These are phyloP conservation scores for Seira musarum DNA, from an alignment of 2,888 invertebrate species.

Conservation along the genomic window DNA sequence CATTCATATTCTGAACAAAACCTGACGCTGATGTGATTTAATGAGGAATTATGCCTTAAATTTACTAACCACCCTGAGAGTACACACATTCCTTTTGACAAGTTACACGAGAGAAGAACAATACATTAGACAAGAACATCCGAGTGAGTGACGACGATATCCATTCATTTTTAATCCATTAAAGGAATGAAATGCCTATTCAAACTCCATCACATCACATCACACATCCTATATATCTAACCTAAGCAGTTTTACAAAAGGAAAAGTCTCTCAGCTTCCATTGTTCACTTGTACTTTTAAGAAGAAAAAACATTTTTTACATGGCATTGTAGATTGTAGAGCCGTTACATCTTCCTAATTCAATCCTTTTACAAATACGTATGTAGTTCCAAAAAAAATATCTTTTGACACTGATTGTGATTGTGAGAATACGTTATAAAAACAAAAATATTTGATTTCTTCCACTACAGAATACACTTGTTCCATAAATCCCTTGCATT, in stretches of 20 bases:
- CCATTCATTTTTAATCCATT: constrained; percentile 46
- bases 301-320: neutral
- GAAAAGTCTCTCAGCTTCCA: constrained; percentile 22
- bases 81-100: constrained; percentile 35
- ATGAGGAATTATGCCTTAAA: constrained; percentile 51
- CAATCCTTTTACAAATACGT: neutral
- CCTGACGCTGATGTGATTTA: constrained; percentile 54
- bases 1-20: neutral
- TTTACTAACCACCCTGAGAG: constrained; percentile 46
- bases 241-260: constrained; percentile 37
- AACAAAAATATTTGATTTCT: constrained; percentile 50
- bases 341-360: neutral
- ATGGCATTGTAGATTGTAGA: neutral
- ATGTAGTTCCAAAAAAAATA: neutral
- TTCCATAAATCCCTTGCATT: neutral
- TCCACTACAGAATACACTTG: constrained; percentile 23
- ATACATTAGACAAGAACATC: constrained; percentile 6
- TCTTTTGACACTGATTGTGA: constrained; percentile 3
- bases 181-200: constrained; percentile 50
- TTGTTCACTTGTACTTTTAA: constrained; percentile 49
- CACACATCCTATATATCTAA: too few species aligned
- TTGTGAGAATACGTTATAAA: constrained; percentile 18
- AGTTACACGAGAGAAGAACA: constrained; percentile 23
- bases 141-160: constrained; percentile 30
- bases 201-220: constrained; percentile 18